phyloP scores from a whole-genome alignment of 2,113 vertebrate genomes.

The Nothoprocta perdicaria region DNA sequence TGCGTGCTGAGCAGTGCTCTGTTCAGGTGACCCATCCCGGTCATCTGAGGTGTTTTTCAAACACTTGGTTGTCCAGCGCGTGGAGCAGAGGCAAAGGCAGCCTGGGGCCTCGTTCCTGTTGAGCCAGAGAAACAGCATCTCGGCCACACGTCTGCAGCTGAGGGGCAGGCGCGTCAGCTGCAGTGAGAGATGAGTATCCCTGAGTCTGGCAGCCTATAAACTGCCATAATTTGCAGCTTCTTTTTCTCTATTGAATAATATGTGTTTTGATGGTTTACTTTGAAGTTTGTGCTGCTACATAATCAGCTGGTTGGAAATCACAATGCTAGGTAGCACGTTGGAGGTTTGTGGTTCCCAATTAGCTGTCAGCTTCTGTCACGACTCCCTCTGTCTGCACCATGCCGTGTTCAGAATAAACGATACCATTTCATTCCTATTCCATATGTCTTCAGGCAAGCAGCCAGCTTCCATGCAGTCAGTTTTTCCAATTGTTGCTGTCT shows the following conservation, averaged over 20 bases:
- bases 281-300: background rate
- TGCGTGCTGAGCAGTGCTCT: background rate
- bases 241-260: background rate
- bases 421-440: background rate
- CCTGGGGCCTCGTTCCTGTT: background rate
- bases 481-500: constrained; percentile 36
- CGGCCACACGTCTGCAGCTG: background rate
- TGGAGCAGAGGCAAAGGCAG: background rate
- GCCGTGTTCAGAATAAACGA: background rate
- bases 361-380: background rate
- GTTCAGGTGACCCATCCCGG: background rate
- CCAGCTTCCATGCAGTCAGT: constrained; percentile 14
- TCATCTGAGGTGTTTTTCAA: background rate
- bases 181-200: background rate
- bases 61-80: background rate
- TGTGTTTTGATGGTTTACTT: background rate
- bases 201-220: background rate
- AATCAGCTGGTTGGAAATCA: background rate
- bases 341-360: background rate
- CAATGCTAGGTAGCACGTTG: background rate
- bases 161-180: background rate
- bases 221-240: background rate
- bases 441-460: background rate
- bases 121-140: background rate
- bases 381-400: background rate